Evolutionary conservation across 2,797 vertebrate species (phyloP).

Genomic region (Staurois parvus): DNA sequence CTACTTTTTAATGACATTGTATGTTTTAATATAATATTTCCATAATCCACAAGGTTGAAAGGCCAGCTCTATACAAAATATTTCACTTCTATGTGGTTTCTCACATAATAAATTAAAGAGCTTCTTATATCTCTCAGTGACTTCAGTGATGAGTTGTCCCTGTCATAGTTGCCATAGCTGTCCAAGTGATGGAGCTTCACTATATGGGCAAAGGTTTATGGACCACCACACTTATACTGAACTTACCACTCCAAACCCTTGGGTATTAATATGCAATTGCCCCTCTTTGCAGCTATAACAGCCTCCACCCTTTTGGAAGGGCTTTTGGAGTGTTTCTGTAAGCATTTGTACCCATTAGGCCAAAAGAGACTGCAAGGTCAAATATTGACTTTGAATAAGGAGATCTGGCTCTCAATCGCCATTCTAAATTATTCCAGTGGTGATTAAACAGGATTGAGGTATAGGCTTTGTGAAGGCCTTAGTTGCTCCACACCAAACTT

Average conservation of each 20-base stretch:
- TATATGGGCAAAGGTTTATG: neutral
- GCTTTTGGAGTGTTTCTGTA: too few species aligned
- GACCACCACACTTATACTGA: neutral
- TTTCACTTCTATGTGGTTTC: neutral
- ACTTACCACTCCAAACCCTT: neutral
- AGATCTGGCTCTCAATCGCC: neutral
- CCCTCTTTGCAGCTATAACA: neutral
- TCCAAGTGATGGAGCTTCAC: neutral
- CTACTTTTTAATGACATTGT: constrained; percentile 55
- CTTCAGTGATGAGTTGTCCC: neutral
- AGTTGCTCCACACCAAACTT: too few species aligned
- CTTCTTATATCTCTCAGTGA: neutral
- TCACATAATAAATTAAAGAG: neutral
- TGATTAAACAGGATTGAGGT: neutral
- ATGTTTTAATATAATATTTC: constrained; percentile 60
- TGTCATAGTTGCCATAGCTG: neutral
- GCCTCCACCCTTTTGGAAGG: neutral
- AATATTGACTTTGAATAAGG: neutral
- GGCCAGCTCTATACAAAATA: neutral
- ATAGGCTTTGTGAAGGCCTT: too few species aligned
- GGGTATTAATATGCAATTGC: neutral
- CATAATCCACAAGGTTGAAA: constrained; percentile 23
- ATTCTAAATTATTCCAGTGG: too few species aligned
- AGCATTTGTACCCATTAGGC: too few species aligned
- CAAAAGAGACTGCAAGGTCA: neutral